Percentiles rank a stretch among this genome's conserved stretches.
These are phyloP conservation scores for Nephrotoma guestfalica DNA, from an alignment of 2,888 invertebrate species.

Conservation along the genomic window DNA sequence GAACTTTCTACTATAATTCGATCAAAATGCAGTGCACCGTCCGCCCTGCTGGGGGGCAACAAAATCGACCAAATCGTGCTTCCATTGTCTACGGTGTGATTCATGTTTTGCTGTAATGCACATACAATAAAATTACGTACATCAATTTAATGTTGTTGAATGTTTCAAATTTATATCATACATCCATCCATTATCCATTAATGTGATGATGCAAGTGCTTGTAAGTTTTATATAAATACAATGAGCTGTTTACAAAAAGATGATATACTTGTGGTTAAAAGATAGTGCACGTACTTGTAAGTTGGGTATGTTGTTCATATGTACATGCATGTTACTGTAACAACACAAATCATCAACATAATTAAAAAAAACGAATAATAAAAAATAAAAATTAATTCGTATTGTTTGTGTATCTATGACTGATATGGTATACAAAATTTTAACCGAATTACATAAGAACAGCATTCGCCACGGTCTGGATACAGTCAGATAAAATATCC, in stretches of 20 bases:
- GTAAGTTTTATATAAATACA: not conserved
- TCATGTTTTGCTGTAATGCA: not conserved
- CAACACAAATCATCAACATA: not conserved
- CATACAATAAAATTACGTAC: not conserved
- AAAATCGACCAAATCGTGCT: not conserved
- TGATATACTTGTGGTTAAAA: not conserved
- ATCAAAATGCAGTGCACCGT: not conserved
- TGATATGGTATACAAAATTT: not conserved
- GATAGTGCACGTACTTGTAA: not conserved
- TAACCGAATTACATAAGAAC: not conserved
- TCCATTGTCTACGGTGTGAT: not conserved
- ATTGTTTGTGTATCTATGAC: not conserved
- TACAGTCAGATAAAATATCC: not conserved
- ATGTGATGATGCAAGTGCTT: not conserved
- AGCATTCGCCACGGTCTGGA: not conserved
- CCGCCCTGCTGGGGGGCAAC: not conserved
- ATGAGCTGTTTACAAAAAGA: not conserved
- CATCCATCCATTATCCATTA: not conserved
- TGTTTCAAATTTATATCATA: not conserved
- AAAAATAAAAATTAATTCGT: not conserved
- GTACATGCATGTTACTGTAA: not conserved
- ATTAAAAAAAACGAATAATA: not conserved
- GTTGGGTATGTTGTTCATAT: not conserved
- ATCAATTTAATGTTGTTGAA: not conserved
- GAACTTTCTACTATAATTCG: not conserved